Conservation (phyloP, 2,113 vertebrate species). For the Chloropsis hardwickii region DNA sequence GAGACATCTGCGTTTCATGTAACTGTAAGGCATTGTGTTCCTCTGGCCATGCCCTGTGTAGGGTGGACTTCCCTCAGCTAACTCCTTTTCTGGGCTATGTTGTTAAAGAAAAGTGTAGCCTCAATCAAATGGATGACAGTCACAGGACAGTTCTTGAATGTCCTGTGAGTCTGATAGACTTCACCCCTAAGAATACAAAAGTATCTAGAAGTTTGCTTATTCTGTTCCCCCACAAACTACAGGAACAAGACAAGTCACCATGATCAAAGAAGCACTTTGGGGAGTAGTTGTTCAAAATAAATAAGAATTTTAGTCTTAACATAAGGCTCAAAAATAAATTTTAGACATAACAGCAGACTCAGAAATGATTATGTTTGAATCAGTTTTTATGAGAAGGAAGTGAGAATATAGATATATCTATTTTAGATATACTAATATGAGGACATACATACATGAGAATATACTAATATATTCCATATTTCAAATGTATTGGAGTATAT, state of each 20-base stretch:
- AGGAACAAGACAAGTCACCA: neutral
- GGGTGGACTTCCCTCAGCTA: neutral
- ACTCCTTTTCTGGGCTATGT: neutral
- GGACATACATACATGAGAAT: neutral
- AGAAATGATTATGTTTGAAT: neutral
- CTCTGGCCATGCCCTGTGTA: rapidly evolving
- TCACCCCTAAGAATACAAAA: neutral
- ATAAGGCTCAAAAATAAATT: neutral
- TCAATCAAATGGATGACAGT: neutral
- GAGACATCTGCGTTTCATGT: rapidly evolving
- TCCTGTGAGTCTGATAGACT: neutral
- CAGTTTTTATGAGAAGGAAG: neutral
- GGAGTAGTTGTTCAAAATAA: neutral
- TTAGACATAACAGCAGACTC: neutral
- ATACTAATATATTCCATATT: neutral
- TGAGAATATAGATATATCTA: neutral
- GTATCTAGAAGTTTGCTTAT: neutral
- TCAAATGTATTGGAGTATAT: neutral
- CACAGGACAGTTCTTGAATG: neutral
- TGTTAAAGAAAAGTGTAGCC: neutral
- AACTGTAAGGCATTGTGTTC: neutral
- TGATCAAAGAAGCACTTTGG: neutral
- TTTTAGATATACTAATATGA: neutral
- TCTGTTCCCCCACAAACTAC: neutral
- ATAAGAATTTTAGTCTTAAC: neutral